A percentile compares a stretch with the other conserved stretches of the same genome.
phyloP scores from a whole-genome alignment of 2,888 invertebrate species.

The Zele albiditarsus region DNA sequence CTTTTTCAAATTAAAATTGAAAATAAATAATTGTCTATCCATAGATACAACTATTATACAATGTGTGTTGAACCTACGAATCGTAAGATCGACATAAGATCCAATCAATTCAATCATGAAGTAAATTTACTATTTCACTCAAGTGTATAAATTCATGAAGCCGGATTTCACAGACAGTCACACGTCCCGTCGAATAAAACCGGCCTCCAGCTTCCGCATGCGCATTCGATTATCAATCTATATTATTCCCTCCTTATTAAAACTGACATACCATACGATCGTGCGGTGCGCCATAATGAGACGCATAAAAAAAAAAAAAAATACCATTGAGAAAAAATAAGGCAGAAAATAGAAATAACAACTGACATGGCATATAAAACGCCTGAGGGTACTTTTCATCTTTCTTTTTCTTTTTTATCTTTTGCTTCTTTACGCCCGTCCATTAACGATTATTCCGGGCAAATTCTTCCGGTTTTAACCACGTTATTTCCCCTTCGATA shows the following conservation, averaged over 20 bases:
- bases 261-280: conserved; percentile 26
- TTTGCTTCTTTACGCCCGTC: background rate
- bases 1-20: background rate
- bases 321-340: conserved; percentile 12
- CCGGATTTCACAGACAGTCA: conserved; percentile 29
- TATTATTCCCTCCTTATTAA: conserved; percentile 37
- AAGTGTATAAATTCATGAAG: conserved; percentile 28
- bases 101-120: conserved; percentile 12
- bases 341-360: conserved; percentile 12
- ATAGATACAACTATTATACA: background rate
- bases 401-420: conserved; percentile 7
- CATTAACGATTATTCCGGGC: conserved; percentile 34
- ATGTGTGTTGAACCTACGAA: conserved; percentile 6
- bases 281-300: conserved; percentile 36
- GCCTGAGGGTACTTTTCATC: conserved; percentile 41
- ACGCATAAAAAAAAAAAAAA: conserved; percentile 6
- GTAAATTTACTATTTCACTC: background rate
- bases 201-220: conserved; percentile 38
- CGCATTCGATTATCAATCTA: conserved; percentile 43
- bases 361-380: conserved; percentile 23
- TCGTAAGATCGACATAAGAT: background rate
- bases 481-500: conserved; percentile 28
- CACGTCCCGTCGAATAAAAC: conserved; percentile 33
- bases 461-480: conserved; percentile 40
- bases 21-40: background rate